Conservation (phyloP, 2,797 vertebrate genomes). For the Cyprinella venusta region DNA sequence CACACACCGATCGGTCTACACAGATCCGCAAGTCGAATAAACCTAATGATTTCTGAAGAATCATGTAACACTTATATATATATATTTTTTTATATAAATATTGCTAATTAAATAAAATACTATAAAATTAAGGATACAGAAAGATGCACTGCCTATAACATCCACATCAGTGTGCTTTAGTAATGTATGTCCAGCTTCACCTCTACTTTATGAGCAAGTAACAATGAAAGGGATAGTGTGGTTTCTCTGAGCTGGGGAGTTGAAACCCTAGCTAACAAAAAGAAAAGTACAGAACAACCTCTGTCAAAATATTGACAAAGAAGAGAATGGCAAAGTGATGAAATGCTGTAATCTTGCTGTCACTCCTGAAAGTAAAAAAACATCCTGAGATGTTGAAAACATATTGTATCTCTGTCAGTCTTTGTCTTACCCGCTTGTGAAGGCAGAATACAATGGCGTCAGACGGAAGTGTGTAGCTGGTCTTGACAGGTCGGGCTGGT, state of each 20-base stretch:
- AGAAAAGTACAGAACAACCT: slow-evolving; percentile 25
- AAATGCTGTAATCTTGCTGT: slow-evolving; percentile 28
- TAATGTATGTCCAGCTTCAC: slow-evolving; percentile 16
- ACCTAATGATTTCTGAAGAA: neutral
- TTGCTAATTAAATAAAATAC: neutral
- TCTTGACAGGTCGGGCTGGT: slow-evolving; percentile 33
- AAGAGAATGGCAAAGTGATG: neutral
- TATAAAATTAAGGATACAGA: neutral
- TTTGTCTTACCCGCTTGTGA: slow-evolving; percentile 17
- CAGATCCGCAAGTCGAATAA: neutral
- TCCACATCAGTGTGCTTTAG: neutral
- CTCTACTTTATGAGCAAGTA: slow-evolving; percentile 34
- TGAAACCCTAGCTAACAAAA: slow-evolving; percentile 6
- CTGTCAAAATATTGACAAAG: slow-evolving; percentile 39
- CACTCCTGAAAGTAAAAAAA: slow-evolving; percentile 4
- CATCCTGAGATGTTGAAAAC: neutral
- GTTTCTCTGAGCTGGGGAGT: slow-evolving; percentile 9
- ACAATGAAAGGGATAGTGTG: slow-evolving; percentile 38
- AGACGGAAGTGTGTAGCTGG: slow-evolving; percentile 28
- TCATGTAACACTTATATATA: neutral
- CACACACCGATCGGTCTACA: neutral
- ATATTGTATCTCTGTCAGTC: slow-evolving; percentile 10
- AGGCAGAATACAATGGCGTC: slow-evolving; percentile 31
- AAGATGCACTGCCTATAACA: too few relatives aligned
- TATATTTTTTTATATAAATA: too few relatives aligned